phyloP scores from a whole-genome alignment of 2,113 vertebrate genomes.

The Eidolon helvum region DNA sequence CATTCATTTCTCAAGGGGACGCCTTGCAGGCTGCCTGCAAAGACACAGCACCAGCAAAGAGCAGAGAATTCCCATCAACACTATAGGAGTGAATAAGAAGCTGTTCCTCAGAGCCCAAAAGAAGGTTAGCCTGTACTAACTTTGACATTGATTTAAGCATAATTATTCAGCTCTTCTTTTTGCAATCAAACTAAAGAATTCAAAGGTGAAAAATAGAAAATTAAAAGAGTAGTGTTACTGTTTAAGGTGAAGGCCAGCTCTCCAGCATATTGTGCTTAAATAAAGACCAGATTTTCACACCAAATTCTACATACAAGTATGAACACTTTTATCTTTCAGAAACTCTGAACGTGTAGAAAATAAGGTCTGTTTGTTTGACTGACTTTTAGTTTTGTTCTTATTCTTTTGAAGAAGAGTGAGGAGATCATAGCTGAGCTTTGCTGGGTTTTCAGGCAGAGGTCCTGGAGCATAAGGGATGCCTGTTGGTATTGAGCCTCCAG shows the following conservation, averaged over 20 bases:
- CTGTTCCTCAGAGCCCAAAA: neutral
- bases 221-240: neutral
- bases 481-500: too few species aligned
- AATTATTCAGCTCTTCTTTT: neutral
- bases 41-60: neutral
- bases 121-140: neutral
- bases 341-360: neutral
- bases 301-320: neutral
- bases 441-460: neutral
- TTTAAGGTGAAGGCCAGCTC: neutral
- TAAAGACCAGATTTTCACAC: neutral
- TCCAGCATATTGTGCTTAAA: too few species aligned
- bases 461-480: rapidly evolving
- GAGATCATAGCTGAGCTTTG: neutral
- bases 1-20: too few species aligned
- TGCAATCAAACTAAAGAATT: neutral
- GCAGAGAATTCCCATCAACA: neutral
- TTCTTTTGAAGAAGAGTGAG: neutral
- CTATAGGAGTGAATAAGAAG: rapidly evolving
- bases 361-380: neutral
- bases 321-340: neutral
- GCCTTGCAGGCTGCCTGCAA: too few species aligned
- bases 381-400: neutral
- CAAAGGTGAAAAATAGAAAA: neutral
- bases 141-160: neutral